Base-by-base conservation (phyloP, 2,113 vertebrate genomes). In the Dipodomys spectabilis region DNA sequence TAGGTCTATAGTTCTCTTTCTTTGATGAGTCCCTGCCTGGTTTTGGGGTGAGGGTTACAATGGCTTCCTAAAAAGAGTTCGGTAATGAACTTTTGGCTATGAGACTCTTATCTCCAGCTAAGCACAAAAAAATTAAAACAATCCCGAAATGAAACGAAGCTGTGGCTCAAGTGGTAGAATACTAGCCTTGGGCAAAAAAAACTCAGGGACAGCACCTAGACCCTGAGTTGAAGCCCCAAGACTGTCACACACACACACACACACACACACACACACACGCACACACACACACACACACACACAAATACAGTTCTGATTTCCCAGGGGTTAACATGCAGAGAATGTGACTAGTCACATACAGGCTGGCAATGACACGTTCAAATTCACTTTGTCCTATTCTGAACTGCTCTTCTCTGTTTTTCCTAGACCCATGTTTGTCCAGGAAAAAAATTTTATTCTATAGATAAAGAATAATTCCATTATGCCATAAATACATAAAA, bases 271-370 rank as follows among this genome's bases (percentile, higher is more conserved):
- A 94, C 53, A 57, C 15, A 57, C 49, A 57, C 11, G 18, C 53
- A 49, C 73, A 74, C 85, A 30, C 64, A 78, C 96, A 94, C 49
- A 57, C 53, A 57, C 15, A 57, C 49, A 57, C 2, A 57, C 16
- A 49, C 73, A 75, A 83, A 28, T 65, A 78, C 96, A 94, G 93
- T 92, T 97, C 64, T 1, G 7, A 77, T 97, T 97, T 86, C 90
- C 90, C 90, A 32, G 88, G 78, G 77, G 83, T 92, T 86, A 78
- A 62, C 85, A 81, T 82, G 82, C 75, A 28, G 49, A 57, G 30
- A 44, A 82, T 62, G 53, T 13, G 7, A 78, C 86, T 77, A 73
- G 60, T 67, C 69, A 22, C 69, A 20, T 10, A 0, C n/a, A 91
- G 49, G 89, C 81, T 72, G 15, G 73, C 30, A 0, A 65, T 91